These are phyloP conservation scores for Glaucidium brasilianum DNA, from an alignment of 2,113 vertebrate species.

Conservation along the genomic window DNA sequence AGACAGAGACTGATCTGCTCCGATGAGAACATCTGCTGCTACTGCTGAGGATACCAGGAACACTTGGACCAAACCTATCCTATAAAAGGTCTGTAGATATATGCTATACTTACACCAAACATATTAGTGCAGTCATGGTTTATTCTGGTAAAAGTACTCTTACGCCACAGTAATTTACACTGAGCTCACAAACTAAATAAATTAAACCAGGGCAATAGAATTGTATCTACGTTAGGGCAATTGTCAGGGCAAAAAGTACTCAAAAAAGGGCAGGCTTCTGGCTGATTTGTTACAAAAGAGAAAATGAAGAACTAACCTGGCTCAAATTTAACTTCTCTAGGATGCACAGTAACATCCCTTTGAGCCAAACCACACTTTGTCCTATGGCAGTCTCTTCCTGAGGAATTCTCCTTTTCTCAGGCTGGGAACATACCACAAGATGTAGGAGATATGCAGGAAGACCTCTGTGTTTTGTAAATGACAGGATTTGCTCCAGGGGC, in stretches of 20 bases:
- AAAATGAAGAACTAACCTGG: neutral
- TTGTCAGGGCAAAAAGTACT: neutral
- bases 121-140: neutral
- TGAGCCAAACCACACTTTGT: neutral
- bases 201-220: neutral
- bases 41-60: constrained; percentile 47
- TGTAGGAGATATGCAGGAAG: neutral
- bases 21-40: constrained; percentile 32
- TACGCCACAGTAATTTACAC: neutral
- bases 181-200: neutral
- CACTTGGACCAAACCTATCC: constrained; percentile 13
- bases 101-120: neutral
- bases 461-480: neutral
- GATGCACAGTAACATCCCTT: neutral
- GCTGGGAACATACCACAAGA: constrained; percentile 24
- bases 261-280: neutral
- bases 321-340: neutral
- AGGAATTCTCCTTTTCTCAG: constrained; percentile 28
- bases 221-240: neutral
- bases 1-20: neutral
- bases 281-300: neutral
- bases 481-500: neutral
- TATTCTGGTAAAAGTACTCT: neutral
- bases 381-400: neutral
- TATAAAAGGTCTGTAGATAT: neutral